Conservation (phyloP, 1,140 invertebrate species). For the Apis cerana region DNA sequence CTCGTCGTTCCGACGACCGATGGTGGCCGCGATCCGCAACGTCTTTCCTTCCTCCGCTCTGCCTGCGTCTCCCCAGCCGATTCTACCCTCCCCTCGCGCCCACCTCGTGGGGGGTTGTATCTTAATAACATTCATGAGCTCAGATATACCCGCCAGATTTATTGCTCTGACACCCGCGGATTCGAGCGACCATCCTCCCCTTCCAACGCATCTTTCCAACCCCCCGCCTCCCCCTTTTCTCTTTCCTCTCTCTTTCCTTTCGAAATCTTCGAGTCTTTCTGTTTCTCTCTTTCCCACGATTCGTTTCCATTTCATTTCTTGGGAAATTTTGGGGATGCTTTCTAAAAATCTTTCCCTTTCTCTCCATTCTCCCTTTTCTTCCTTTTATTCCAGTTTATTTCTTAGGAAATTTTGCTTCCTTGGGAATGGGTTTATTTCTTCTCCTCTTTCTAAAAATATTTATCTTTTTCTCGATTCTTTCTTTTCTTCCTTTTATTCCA, state of each 20-base stretch:
- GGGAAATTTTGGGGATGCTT: too few species aligned
- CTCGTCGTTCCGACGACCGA: conserved; percentile 38
- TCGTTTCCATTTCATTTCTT: too few species aligned
- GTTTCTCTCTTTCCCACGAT: neutral
- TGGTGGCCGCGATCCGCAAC: conserved; percentile 51
- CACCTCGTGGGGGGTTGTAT: conserved; percentile 79
- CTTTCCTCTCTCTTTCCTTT: neutral
- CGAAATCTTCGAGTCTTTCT: neutral
- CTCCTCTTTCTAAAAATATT: too few species aligned
- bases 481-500: too few species aligned
- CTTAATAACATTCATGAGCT: conserved; percentile 83
- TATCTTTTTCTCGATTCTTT: too few species aligned
- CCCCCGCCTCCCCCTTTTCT: conserved; percentile 11
- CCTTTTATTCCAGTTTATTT: too few species aligned
- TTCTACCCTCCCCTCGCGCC: conserved; percentile 42
- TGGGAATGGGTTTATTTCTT: too few species aligned
- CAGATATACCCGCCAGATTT: conserved; percentile 81
- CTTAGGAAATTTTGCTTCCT: too few species aligned
- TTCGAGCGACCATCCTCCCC: conserved; percentile 69
- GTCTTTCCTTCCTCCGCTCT: conserved; percentile 58
- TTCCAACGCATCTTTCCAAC: conserved; percentile 51
- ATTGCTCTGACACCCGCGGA: conserved; percentile 77
- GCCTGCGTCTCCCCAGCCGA: conserved; percentile 62
- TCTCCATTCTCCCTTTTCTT: neutral
- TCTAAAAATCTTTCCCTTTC: neutral